Percentiles rank a stretch among this genome's conserved stretches.
Evolutionary conservation across 1,140 invertebrate species (phyloP).

Genomic region (Bombus waltoni): DNA sequence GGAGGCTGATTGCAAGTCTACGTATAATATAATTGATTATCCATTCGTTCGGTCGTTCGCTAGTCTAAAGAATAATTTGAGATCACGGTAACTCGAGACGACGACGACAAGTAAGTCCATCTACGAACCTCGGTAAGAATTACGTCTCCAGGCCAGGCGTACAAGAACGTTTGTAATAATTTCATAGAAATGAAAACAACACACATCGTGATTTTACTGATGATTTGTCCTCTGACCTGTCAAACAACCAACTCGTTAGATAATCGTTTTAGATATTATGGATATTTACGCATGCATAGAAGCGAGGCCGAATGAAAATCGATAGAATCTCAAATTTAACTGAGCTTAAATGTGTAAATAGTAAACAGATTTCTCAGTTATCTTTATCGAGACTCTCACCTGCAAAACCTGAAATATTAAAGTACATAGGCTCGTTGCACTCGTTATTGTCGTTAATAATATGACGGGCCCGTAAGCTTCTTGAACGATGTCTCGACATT

Average conservation of each 20-base stretch:
- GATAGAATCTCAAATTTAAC: background rate
- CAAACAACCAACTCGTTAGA: background rate
- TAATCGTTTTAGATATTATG: background rate
- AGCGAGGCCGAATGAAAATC: background rate
- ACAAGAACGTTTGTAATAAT: slow-evolving; percentile 52
- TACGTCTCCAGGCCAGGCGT: slow-evolving; percentile 48
- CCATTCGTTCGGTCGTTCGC: background rate
- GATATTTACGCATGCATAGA: too few species aligned
- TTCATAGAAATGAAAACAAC: slow-evolving; percentile 40
- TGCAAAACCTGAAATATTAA: slow-evolving; percentile 68
- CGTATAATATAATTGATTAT: background rate
- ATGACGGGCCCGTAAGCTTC: slow-evolving; percentile 63
- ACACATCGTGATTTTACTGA: background rate
- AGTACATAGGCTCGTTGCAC: slow-evolving; percentile 64
- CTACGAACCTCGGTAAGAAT: slow-evolving; percentile 47
- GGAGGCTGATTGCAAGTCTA: background rate
- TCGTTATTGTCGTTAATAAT: slow-evolving; percentile 58
- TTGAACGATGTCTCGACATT: slow-evolving; percentile 54
- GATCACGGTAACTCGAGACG: background rate
- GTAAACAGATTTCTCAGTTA: background rate
- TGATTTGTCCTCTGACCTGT: slow-evolving; percentile 17
- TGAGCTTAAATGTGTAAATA: too few species aligned
- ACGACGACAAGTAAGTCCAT: background rate
- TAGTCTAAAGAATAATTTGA: background rate
- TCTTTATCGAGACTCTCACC: slow-evolving; percentile 41